Percentiles rank a stretch among this genome's conserved stretches.
phyloP scores from a whole-genome alignment of 2,888 invertebrate species.

The Agrotis clavis region DNA sequence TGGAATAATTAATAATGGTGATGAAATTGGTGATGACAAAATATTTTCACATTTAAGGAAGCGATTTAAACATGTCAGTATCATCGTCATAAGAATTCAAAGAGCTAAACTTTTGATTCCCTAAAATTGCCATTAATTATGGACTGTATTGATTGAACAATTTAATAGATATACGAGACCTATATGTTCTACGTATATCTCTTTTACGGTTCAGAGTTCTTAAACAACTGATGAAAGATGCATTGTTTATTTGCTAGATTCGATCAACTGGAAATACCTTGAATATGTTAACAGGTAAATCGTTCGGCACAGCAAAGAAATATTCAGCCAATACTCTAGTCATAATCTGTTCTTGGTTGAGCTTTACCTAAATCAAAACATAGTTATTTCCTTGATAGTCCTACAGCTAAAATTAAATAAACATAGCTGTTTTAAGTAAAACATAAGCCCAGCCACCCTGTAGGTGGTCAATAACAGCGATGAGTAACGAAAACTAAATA shows the following conservation, averaged over 20 bases:
- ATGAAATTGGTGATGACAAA: no score
- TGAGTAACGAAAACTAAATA: conserved; percentile 30
- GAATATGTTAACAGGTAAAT: no score
- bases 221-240: not conserved
- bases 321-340: not conserved
- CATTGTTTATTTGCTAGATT: no score
- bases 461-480: conserved; percentile 47
- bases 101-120: no score
- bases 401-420: conserved; percentile 19
- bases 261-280: no score
- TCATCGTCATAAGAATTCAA: no score
- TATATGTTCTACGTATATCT: no score
- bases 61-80: no score
- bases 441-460: conserved; percentile 10
- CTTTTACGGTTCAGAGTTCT: no score
- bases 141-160: not conserved
- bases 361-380: not conserved
- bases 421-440: not conserved
- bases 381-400: not conserved
- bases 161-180: not conserved
- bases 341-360: not conserved
- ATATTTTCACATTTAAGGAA: no score
- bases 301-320: not conserved
- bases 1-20: no score
- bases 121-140: not conserved